These are phyloP conservation scores for Amia ocellicauda DNA, from an alignment of 2,113 vertebrate genomes.

Conservation along the genomic window DNA sequence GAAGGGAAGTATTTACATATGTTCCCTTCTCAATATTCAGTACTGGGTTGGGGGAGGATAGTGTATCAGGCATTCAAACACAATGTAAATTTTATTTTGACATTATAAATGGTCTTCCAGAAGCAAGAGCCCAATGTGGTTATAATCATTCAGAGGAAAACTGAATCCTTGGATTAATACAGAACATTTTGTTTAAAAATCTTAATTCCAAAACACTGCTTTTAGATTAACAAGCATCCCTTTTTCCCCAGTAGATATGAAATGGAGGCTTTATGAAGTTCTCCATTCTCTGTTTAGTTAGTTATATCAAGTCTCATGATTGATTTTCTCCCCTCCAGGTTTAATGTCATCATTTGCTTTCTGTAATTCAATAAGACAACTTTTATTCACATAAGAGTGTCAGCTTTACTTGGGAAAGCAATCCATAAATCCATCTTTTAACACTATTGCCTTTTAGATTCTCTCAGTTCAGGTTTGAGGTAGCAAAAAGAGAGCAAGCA, in stretches of 20 bases:
- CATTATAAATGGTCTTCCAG: background rate
- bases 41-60: slow-evolving; percentile 23
- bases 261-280: background rate
- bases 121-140: too few species aligned
- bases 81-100: slow-evolving; percentile 31
- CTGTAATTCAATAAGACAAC: background rate
- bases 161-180: too few species aligned
- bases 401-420: background rate
- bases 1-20: slow-evolving; percentile 23
- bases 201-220: background rate
- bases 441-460: too few species aligned
- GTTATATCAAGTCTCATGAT: background rate
- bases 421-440: too few species aligned
- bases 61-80: slow-evolving; percentile 39
- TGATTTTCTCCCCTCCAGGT: background rate
- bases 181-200: too few species aligned
- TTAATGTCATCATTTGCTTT: background rate
- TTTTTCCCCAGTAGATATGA: background rate
- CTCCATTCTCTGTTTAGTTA: background rate
- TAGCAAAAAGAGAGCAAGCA: too few species aligned
- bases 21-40: slow-evolving; percentile 27
- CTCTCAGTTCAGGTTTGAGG: too few species aligned
- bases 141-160: too few species aligned
- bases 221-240: background rate
- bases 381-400: background rate